These are phyloP conservation scores for Ascaphus truei DNA, from an alignment of 2,113 vertebrate genomes.

Conservation along the genomic window DNA sequence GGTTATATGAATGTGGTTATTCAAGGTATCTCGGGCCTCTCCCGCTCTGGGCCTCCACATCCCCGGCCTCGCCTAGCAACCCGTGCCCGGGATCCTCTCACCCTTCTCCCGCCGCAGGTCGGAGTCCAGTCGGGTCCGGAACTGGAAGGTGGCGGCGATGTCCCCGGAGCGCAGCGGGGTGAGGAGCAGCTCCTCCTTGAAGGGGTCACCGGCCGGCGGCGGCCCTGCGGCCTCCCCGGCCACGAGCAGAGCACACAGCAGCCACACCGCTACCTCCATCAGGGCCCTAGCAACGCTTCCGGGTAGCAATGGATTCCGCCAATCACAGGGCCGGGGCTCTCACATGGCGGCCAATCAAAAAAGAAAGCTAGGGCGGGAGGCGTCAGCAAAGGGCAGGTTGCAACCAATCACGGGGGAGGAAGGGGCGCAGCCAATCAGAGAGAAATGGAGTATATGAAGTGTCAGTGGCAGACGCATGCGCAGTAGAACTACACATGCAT, in stretches of 20 bases:
- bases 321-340: not conserved
- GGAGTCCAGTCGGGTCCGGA: constrained; percentile 83
- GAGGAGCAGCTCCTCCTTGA: constrained; percentile 84
- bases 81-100: constrained; percentile 41
- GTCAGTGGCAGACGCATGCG: not conserved
- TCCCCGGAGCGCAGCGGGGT: constrained; percentile 85
- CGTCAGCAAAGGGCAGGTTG: not conserved
- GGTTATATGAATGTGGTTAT: too few relatives aligned
- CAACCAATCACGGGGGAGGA: not conserved
- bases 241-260: not conserved
- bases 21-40: too few relatives aligned
- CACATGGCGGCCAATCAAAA: not conserved
- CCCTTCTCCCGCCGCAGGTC: constrained; percentile 69
- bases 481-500: too few relatives aligned
- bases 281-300: not conserved
- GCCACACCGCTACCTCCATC: not conserved
- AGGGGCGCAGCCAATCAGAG: not conserved
- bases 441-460: not conserved
- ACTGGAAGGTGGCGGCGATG: constrained; percentile 88
- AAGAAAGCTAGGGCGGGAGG: not conserved
- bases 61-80: too few relatives aligned
- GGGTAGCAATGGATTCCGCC: not conserved
- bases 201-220: constrained; percentile 52
- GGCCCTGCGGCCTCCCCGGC: not conserved
- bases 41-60: not conserved